phyloP scores from a whole-genome alignment of 37 sponge, comb jelly and placozoan species.

The Ianthella basta region DNA sequence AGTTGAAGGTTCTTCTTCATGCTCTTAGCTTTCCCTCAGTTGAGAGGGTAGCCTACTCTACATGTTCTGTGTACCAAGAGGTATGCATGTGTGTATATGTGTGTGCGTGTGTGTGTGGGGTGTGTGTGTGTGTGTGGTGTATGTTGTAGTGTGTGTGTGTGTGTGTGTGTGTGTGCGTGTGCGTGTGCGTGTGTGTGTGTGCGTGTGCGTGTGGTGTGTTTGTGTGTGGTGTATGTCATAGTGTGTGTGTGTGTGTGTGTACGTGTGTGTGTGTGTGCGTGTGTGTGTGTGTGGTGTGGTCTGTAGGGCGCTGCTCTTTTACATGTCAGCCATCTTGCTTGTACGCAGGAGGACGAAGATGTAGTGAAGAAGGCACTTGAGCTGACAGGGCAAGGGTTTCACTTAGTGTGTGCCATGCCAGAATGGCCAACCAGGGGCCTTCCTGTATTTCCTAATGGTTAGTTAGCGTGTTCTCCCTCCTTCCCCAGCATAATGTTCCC shows the following conservation, averaged over 20 bases:
- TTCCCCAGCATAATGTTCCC: too few species aligned
- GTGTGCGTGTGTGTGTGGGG: constrained; percentile 49
- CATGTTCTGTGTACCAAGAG: constrained; percentile 91
- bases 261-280: constrained; percentile 17
- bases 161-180: constrained; percentile 22
- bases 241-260: constrained; percentile 24
- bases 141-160: constrained; percentile 35
- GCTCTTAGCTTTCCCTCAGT: constrained; percentile 91
- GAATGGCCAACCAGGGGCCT: constrained; percentile 85
- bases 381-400: constrained; percentile 30
- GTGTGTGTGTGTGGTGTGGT: constrained; percentile 23
- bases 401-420: constrained; percentile 65
- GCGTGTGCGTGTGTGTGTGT: constrained; percentile 6
- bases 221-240: not conserved
- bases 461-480: not conserved
- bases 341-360: constrained; percentile 91
- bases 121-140: constrained; percentile 45
- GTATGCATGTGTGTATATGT: not conserved
- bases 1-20: constrained; percentile 74
- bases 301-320: too few species aligned
- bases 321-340: too few species aligned
- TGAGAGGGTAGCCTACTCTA: constrained; percentile 89
- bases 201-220: constrained; percentile 29
- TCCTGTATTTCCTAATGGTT: constrained; percentile 65
- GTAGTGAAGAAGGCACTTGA: constrained; percentile 78